These are phyloP conservation scores for Chlorops oryzae DNA, from an alignment of 1,140 invertebrate species.

Conservation along the genomic window DNA sequence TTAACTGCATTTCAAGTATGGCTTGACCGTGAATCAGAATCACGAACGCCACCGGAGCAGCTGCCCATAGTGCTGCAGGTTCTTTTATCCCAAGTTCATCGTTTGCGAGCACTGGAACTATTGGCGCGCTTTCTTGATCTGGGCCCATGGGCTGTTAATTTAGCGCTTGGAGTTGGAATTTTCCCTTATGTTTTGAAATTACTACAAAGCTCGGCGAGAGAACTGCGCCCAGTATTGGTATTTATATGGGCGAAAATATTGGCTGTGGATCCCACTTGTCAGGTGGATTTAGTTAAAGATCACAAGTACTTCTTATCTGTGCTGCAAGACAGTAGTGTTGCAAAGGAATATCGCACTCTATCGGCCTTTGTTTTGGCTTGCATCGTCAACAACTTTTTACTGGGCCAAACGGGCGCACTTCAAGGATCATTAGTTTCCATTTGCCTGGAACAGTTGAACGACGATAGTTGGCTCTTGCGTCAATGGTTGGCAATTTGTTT, in stretches of 20 bases:
- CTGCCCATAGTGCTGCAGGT: conserved; percentile 98
- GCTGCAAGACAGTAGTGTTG: conserved; percentile 75
- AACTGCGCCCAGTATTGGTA: conserved; percentile 86
- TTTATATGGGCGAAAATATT: conserved; percentile 99
- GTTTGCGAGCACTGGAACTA: conserved; percentile 88
- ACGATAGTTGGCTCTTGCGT: conserved; percentile 60
- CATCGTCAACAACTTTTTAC: conserved; percentile 82
- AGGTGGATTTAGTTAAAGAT: conserved; percentile 92
- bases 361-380: conserved; percentile 88
- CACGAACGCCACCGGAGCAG: conserved; percentile 84
- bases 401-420: conserved; percentile 81
- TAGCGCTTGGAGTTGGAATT: conserved; percentile 94
- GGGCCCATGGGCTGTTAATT: conserved; percentile 94
- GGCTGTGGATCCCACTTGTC: conserved; percentile 91
- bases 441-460: conserved; percentile 75
- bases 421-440: conserved; percentile 82
- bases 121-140: conserved; percentile 93
- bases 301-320: conserved; percentile 93
- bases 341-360: conserved; percentile 76
- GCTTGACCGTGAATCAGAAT: conserved; percentile 73
- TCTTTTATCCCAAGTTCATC: conserved; percentile 92
- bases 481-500: conserved; percentile 92
- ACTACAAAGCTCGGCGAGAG: conserved; percentile 85
- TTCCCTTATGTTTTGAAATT: conserved; percentile 98
- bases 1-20: conserved; percentile 97